Percentiles rank a stretch among this genome's conserved stretches.
Evolutionary conservation across 2,797 vertebrate genomes (phyloP).

Genomic region (Arrhamphus sclerolepis): DNA sequence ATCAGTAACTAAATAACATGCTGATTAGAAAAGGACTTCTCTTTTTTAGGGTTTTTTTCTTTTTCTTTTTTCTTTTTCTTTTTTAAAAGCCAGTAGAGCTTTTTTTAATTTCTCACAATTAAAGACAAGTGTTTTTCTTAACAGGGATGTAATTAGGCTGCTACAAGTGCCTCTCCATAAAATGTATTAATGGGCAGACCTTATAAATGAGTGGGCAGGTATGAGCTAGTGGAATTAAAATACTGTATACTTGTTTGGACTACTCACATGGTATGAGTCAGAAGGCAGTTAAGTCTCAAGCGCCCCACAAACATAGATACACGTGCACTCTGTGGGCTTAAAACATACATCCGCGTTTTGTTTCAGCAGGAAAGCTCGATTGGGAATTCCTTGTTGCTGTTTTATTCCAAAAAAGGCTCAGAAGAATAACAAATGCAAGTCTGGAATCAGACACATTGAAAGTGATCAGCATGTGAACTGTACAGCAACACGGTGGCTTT

Average conservation of each 20-base stretch:
- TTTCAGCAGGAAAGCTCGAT: not conserved
- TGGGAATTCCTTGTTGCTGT: conserved; percentile 6
- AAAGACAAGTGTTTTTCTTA: conserved; percentile 41
- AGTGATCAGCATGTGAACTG: not conserved
- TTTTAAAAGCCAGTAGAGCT: not conserved
- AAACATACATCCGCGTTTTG: not conserved
- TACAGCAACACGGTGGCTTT: conserved; percentile 21
- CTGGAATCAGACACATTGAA: not conserved
- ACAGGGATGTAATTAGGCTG: conserved; percentile 36
- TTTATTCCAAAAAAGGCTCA: conserved; percentile 1
- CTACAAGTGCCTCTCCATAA: conserved; percentile 42
- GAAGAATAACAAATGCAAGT: conserved; percentile 1
- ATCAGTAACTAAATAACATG: conserved; percentile 16
- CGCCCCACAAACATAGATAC: conserved; percentile 11
- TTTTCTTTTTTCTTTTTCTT: conserved; percentile 11
- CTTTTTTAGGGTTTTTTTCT: conserved; percentile 16
- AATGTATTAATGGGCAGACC: conserved; percentile 40
- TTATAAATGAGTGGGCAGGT: conserved; percentile 47
- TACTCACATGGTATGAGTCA: conserved; percentile 12
- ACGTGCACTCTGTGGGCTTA: not conserved
- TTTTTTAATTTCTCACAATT: conserved; percentile 42
- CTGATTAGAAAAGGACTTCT: conserved; percentile 27
- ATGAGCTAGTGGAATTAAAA: conserved; percentile 37
- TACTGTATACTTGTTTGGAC: conserved; percentile 1
- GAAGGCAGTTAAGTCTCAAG: conserved; percentile 4